These are phyloP conservation scores for Beroe forskalii DNA, from an alignment of 37 sponge, comb jelly and placozoan species.

Conservation along the genomic window DNA sequence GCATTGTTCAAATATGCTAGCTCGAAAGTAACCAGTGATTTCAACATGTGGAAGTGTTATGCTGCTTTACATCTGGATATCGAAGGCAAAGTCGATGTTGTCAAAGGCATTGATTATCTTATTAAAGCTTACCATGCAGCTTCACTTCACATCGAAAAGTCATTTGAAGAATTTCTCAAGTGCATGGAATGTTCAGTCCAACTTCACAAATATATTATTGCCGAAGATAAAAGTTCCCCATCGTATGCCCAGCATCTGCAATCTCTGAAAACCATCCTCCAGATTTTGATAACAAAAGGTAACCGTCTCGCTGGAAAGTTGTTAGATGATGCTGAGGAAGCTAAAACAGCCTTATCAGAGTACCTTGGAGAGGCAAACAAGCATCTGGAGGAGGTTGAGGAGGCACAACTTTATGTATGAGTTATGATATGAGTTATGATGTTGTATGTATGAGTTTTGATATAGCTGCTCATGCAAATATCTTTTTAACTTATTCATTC, in stretches of 20 bases:
- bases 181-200: neutral
- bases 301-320: neutral
- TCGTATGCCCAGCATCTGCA: conserved; percentile 24
- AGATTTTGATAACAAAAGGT: conserved; percentile 53
- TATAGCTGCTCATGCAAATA: no score
- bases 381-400: conserved; percentile 34
- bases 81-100: neutral
- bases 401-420: conserved; percentile 14
- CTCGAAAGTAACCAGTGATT: conserved; percentile 23
- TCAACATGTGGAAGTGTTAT: conserved; percentile 39
- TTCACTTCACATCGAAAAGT: conserved; percentile 37
- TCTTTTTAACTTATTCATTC: no score
- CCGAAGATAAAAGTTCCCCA: conserved; percentile 15
- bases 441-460: no score
- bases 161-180: conserved; percentile 13
- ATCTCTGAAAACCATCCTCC: conserved; percentile 37
- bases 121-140: conserved; percentile 49
- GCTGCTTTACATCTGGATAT: conserved; percentile 10
- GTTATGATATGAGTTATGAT: no score
- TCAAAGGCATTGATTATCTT: conserved; percentile 48
- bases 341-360: neutral
- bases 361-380: neutral
- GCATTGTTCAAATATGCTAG: conserved; percentile 54
- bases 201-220: neutral
- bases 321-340: neutral